Evolutionary conservation across 2,113 vertebrate species (phyloP).

Genomic region (Pica pica): DNA sequence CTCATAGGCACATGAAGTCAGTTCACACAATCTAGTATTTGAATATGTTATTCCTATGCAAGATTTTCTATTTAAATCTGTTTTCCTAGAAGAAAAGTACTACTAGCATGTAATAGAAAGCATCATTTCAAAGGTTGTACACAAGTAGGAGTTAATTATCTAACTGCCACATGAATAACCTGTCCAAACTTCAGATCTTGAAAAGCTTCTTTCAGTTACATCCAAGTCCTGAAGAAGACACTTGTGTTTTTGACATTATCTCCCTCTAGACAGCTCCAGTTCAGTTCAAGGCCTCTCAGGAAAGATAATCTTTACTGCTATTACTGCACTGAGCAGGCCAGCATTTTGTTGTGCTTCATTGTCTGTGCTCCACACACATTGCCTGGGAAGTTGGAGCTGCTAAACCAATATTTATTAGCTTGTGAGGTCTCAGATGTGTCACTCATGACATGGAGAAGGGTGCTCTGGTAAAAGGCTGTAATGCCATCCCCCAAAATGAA

Average conservation of each 20-base stretch:
- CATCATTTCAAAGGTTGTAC: neutral
- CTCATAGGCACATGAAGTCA: neutral
- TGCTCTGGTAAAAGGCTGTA: neutral
- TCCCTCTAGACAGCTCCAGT: neutral
- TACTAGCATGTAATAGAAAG: neutral
- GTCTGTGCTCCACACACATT: neutral
- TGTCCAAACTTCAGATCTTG: neutral
- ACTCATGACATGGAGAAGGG: accelerated
- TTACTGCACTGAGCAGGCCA: accelerated
- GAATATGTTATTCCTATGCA: neutral
- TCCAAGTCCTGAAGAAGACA: neutral
- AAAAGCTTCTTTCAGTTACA: neutral
- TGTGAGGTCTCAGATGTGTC: neutral
- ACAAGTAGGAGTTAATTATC: neutral
- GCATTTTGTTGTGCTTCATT: neutral
- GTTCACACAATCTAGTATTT: neutral
- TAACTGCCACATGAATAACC: neutral
- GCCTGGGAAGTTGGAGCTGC: neutral
- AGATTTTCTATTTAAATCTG: neutral
- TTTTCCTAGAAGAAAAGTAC: neutral
- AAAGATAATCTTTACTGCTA: neutral
- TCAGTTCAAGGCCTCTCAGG: neutral
- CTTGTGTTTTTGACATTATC: neutral
- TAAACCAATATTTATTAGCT: neutral
- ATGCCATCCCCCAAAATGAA: neutral